A percentile compares a stretch with the other conserved stretches of the same genome.
phyloP scores from a whole-genome alignment of 2,797 vertebrate species.

The Zalophus californianus region DNA sequence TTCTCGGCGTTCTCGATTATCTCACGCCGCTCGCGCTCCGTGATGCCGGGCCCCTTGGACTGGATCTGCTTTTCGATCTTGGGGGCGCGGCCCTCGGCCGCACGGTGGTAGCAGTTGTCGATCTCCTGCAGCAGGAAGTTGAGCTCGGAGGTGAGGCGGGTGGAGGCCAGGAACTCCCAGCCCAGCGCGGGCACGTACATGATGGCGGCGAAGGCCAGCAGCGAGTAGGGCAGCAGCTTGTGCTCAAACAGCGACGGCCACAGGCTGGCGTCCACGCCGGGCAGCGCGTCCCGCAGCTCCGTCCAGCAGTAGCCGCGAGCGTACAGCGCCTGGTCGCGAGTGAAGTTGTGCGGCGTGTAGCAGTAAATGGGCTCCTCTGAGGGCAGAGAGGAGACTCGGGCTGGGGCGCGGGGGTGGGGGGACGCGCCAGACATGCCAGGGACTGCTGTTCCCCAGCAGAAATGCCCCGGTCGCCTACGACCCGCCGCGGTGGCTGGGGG shows the following conservation, averaged over 20 bases:
- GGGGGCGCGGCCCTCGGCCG: conserved; percentile 97
- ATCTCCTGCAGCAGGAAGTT: conserved; percentile 99
- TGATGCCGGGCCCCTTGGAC: conserved; percentile 98
- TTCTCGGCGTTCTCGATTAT: conserved; percentile 99
- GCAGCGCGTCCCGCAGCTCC: conserved; percentile 96
- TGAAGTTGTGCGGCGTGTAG: conserved; percentile 99
- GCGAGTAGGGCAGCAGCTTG: conserved; percentile 98
- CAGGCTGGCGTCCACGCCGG: conserved; percentile 94
- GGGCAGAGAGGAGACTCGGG: conserved; percentile 90
- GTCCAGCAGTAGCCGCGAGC: conserved; percentile 99
- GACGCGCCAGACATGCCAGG: background rate
- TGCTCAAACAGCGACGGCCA: conserved; percentile 98
- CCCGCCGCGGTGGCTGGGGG: background rate
- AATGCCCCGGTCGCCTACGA: accelerated
- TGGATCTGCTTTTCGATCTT: conserved; percentile 99
- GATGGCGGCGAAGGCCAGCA: conserved; percentile 98
- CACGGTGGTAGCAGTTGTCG: conserved; percentile 99
- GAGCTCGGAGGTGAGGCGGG: conserved; percentile 98
- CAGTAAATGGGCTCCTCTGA: conserved; percentile 99
- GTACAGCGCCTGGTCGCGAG: conserved; percentile 99
- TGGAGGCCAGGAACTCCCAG: conserved; percentile 99
- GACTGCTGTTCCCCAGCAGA: background rate
- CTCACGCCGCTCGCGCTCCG: conserved; percentile 95
- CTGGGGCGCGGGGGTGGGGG: background rate
- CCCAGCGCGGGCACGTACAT: conserved; percentile 98